phyloP scores from a whole-genome alignment of 2,888 invertebrate species.

The Carcina quercana region DNA sequence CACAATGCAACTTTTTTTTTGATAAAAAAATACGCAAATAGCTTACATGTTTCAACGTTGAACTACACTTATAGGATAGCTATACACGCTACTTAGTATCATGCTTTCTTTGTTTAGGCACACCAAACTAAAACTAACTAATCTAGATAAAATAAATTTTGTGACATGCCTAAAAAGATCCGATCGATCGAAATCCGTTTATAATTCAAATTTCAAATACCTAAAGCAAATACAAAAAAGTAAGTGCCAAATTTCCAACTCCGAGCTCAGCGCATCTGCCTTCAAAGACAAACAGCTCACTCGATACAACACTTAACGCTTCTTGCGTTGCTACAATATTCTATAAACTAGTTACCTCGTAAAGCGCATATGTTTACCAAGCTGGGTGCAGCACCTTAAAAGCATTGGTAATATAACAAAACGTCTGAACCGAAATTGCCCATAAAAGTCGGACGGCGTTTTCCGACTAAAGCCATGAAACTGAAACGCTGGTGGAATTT shows the following conservation, averaged over 20 bases:
- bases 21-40: too few relatives aligned
- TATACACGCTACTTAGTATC: too few relatives aligned
- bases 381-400: constrained; percentile 72
- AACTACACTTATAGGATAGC: too few relatives aligned
- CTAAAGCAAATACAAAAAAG: too few relatives aligned
- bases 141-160: too few relatives aligned
- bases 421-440: constrained; percentile 74
- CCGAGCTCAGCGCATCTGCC: constrained; percentile 4
- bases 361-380: constrained; percentile 71
- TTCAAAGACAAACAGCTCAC: constrained; percentile 21
- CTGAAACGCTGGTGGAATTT: constrained; percentile 69
- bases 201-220: too few relatives aligned
- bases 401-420: constrained; percentile 76
- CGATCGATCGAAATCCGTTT: too few relatives aligned
- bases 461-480: constrained; percentile 74
- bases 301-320: constrained; percentile 35
- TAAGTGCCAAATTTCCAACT: constrained; percentile 7
- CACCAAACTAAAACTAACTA: too few relatives aligned
- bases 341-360: constrained; percentile 64
- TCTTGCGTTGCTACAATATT: constrained; percentile 54
- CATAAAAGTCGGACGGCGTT: constrained; percentile 72
- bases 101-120: too few relatives aligned
- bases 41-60: too few relatives aligned
- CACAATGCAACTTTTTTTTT: too few relatives aligned
- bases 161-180: too few relatives aligned